Percentiles rank a stretch among this genome's conserved stretches.
Conservation (phyloP, 2,797 vertebrate species). For the Pagetopsis macropterus region DNA sequence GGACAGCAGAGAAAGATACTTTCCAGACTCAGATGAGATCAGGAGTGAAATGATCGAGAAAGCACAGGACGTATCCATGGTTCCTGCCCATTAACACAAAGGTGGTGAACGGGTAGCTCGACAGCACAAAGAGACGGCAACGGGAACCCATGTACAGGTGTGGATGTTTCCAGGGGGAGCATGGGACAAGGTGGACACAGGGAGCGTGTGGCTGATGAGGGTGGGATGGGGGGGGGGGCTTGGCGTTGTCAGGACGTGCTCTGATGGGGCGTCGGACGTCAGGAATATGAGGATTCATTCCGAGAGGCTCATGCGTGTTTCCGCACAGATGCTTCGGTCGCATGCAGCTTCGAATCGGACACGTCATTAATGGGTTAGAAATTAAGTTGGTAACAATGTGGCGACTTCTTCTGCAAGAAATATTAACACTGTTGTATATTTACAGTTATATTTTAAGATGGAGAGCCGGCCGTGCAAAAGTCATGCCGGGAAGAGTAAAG, state of each 20-base stretch:
- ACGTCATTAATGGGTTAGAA: slow-evolving; percentile 38
- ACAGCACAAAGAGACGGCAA: slow-evolving; percentile 54
- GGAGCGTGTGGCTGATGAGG: slow-evolving; percentile 60
- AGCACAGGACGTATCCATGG: slow-evolving; percentile 62
- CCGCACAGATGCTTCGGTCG: slow-evolving; percentile 24
- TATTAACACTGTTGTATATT: slow-evolving; percentile 7
- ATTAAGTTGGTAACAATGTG: background rate
- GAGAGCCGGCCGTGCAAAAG: slow-evolving; percentile 29
- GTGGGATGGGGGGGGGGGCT: slow-evolving; percentile 52
- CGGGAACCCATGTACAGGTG: slow-evolving; percentile 77
- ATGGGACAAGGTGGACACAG: slow-evolving; percentile 67
- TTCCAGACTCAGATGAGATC: slow-evolving; percentile 51
- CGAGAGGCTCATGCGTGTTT: slow-evolving; percentile 58
- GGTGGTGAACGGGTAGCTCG: slow-evolving; percentile 72
- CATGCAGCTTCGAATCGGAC: slow-evolving; percentile 54
- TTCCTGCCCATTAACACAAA: slow-evolving; percentile 56
- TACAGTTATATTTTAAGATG: slow-evolving; percentile 3
- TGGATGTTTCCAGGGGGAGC: slow-evolving; percentile 83
- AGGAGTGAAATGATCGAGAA: slow-evolving; percentile 14
- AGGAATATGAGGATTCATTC: slow-evolving; percentile 31
- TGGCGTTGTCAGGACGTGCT: slow-evolving; percentile 73
- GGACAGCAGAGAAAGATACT: slow-evolving; percentile 10
- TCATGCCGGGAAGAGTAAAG: slow-evolving; percentile 20
- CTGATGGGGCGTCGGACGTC: slow-evolving; percentile 72
- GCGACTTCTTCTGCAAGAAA: slow-evolving; percentile 5